A percentile compares a stretch with the other conserved stretches of the same genome.
phyloP scores from a whole-genome alignment of 2,888 invertebrate genomes.

The Eugnorisma glareosa region DNA sequence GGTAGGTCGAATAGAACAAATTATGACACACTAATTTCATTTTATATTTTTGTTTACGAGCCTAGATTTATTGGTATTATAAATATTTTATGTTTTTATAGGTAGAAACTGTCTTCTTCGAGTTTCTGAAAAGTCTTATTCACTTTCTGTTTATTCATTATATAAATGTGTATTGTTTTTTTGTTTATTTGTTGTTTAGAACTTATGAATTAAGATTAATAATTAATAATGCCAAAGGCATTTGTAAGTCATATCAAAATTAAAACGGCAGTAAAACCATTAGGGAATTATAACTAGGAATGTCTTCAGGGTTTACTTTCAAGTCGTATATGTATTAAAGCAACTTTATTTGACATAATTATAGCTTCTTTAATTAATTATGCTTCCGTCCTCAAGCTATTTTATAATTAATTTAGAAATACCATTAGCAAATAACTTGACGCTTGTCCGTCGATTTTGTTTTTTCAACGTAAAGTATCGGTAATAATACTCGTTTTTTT shows the following conservation, averaged over 20 bases:
- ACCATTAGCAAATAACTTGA: constrained; percentile 43
- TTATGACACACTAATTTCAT: constrained; percentile 19
- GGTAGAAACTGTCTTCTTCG: neutral
- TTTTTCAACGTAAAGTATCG: neutral
- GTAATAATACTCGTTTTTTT: neutral
- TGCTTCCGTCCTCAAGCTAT: constrained; percentile 77
- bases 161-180: constrained; percentile 22
- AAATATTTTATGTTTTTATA: neutral
- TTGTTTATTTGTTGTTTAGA: constrained; percentile 42
- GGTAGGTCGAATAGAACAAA: constrained; percentile 53
- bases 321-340: constrained; percentile 26
- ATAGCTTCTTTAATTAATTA: constrained; percentile 69
- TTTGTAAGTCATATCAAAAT: constrained; percentile 79
- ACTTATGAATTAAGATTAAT: constrained; percentile 52
- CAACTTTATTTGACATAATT: constrained; percentile 39
- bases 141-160: neutral
- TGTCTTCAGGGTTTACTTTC: constrained; percentile 43
- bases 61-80: neutral
- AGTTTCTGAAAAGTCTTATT: neutral
- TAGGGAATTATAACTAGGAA: constrained; percentile 31
- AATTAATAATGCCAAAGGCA: constrained; percentile 78
- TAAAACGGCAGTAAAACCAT: constrained; percentile 56
- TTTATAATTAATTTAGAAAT: constrained; percentile 62
- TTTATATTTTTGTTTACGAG: constrained; percentile 1
- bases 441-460: constrained; percentile 8